Evolutionary conservation across 2,113 vertebrate species (phyloP), one percentile per base, ranked within the genome.

Genomic region (Oncorhynchus gorbuscha): DNA sequence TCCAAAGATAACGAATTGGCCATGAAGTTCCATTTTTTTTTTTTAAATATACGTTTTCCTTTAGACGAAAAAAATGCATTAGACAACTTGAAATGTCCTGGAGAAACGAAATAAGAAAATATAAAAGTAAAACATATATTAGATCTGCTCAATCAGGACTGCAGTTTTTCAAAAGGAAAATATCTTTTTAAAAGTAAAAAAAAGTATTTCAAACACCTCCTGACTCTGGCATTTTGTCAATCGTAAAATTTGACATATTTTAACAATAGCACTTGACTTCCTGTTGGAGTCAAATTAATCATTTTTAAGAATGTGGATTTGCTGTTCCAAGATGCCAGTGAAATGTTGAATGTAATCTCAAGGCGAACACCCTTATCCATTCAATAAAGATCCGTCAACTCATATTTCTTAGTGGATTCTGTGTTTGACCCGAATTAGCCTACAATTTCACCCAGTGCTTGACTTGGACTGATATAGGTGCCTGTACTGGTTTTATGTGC

Each of bases 361-460:
- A 93, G 89, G 89, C 87, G 81, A 87, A 86, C 84, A 84, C 89
- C 90, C 80, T 89, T 83, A 90, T 94, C 93, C 92, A 92, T 92
- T 85, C 91, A 94, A 94, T 94, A 94, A 94, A 94, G 92, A 91
- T 91, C 91, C 87, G 83, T 93, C 90, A 90, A 93, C 89, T 90
- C 88, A 83, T 85, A 82, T 81, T 87, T 78, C 82, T 69, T 66
- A 84, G 72, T 87, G 80, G 76, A 76, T 76, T 88, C 78, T 88
- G 85, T 88, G 76, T 65, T 28, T 73, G 26, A 7, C 79, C 67
- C 76, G 77, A 78, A 79, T 76, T 80, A 32, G 14, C 28, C 65
- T 30, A 67, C 26, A 20, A 2, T 16, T 67, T 30, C 39, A 45
- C 39, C 39, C 39, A 45, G 39, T 45, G 39, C 39, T 11, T 3